phyloP scores from a whole-genome alignment of 2,888 invertebrate genomes.

The Pasiphila rectangulata region DNA sequence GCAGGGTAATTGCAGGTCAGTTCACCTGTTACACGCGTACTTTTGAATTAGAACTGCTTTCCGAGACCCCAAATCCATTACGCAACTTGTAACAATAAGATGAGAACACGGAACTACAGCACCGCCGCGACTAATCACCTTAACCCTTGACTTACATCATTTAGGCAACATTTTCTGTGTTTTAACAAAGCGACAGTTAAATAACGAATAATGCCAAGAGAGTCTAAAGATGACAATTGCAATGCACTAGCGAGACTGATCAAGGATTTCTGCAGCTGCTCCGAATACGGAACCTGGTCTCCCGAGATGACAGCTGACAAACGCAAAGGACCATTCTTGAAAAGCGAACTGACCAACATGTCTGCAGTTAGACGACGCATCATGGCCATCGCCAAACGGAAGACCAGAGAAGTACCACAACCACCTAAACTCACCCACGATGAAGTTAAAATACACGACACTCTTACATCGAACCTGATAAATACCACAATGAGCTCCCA shows the following conservation, averaged over 20 bases:
- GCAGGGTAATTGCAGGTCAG: slow-evolving; percentile 26
- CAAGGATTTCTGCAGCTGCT: slow-evolving; percentile 76
- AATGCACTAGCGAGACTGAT: slow-evolving; percentile 70
- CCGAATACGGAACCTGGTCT: slow-evolving; percentile 76
- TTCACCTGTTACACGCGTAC: slow-evolving; percentile 31
- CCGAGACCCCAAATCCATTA: slow-evolving; percentile 45
- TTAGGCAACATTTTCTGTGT: slow-evolving; percentile 63
- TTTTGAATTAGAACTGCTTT: slow-evolving; percentile 37
- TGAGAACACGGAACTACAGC: slow-evolving; percentile 42
- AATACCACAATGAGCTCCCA: slow-evolving; percentile 68
- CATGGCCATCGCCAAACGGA: slow-evolving; percentile 66
- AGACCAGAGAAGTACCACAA: slow-evolving; percentile 55
- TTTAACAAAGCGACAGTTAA: slow-evolving; percentile 67
- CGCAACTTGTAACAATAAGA: slow-evolving; percentile 46
- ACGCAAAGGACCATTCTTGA: slow-evolving; percentile 64
- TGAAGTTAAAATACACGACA: slow-evolving; percentile 50
- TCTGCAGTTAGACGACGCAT: slow-evolving; percentile 70
- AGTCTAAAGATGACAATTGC: slow-evolving; percentile 63
- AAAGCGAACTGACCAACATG: slow-evolving; percentile 74
- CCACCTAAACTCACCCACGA: slow-evolving; percentile 48
- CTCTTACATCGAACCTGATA: slow-evolving; percentile 63
- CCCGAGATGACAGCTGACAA: slow-evolving; percentile 72
- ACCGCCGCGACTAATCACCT: slow-evolving; percentile 16
- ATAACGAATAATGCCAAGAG: slow-evolving; percentile 71
- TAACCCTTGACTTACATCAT: slow-evolving; percentile 43